Evolutionary conservation across 2,797 vertebrate species (phyloP), one percentile per base, ranked within the genome.

Genomic region (Podarcis lilfordi): DNA sequence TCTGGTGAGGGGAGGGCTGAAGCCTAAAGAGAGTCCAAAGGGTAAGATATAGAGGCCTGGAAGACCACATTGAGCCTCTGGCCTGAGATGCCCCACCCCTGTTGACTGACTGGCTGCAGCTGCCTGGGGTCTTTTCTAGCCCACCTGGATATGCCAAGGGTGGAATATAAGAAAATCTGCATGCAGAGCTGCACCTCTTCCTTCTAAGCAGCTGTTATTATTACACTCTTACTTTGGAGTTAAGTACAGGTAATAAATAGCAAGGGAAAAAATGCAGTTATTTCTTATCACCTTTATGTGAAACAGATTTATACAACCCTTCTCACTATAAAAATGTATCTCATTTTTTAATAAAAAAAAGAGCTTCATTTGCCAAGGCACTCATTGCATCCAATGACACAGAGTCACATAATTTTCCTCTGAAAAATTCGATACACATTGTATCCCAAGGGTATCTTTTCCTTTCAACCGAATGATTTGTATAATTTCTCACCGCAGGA

Each of bases 311-410:
- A 89, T 92, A 76, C 61, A 84, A 74, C 88, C 88, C 91, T 87
- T 94, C 89, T 86, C 78, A 83, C 71, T 93, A 61, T 89, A 89
- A 69, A 91, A 59, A 89, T 78, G 81, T 90, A 89, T 88, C 69
- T 84, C 37, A 15, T 19, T 93, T 87, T 86, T 71, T 27, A 59
- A 68, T n/a, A 64, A 90, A 92, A 76, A 80, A 88, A 72, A 85
- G 43, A 72, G 76, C 90, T 92, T 93, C 87, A 93, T 94, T 94
- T 95, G 85, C 86, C 88, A 87, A 91, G 90, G 92, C 88, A 93
- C 85, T 91, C 86, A 89, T 91, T 95, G 90, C 64, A 81, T 95
- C 59, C 89, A 90, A 88, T 32, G 91, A 77, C 37, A 89, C 80
- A 89, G 55, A 90, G 86, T 89, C 50, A 93, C 66, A 91, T 69